Base-by-base conservation (phyloP, 92 coral and sea anemone genomes). In the Epizoanthus rinbou region DNA sequence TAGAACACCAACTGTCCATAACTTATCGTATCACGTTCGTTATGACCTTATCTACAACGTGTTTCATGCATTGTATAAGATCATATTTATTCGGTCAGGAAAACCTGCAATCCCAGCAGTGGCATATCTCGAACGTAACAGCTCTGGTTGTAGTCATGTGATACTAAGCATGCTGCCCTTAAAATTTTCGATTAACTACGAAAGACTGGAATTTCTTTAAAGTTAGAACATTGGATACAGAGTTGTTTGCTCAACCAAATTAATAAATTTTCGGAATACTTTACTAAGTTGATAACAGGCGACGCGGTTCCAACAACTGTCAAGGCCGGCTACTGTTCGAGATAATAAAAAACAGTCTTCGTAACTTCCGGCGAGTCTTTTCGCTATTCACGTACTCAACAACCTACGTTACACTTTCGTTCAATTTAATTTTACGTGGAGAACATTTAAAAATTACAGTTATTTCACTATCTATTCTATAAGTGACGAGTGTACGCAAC, bases 201-300 rank as follows among this genome's bases (percentile, higher is more conserved):
- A 69, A 78, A 60, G 71, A 15, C 17, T 78, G 82, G 70, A 59
- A 78, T 62, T 78, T 22, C 57, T 57, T 43, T 57, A 78, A 62
- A 78, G 64, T 69, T 41, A 62, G 70, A 78, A 78, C 60, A 59
- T 37, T 78, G 22, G 11, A 56, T 54, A 54, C 19, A 21, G 57
- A 7, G 59, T 62, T 78, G 71, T 62, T 41, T 37, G 58, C 47
- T 23, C 19, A 59, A 57, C 69, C 22, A n/a, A 54, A 18, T 76
- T 18, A 8, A 78, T 50, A 50, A 41, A 78, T 78, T 60, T 69
- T 62, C 41, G 41, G 57, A 78, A 78, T 78, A 78, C 16, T 56
- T 62, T 78, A 69, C 63, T 2, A n/a, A 10, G 13, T 6, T 37
- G 82, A 78, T 78, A 78, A 19, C 39, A 60, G 82, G 68, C 82